Base-by-base conservation (phyloP, 2,888 invertebrate genomes). In the Eupsilia transversa region DNA sequence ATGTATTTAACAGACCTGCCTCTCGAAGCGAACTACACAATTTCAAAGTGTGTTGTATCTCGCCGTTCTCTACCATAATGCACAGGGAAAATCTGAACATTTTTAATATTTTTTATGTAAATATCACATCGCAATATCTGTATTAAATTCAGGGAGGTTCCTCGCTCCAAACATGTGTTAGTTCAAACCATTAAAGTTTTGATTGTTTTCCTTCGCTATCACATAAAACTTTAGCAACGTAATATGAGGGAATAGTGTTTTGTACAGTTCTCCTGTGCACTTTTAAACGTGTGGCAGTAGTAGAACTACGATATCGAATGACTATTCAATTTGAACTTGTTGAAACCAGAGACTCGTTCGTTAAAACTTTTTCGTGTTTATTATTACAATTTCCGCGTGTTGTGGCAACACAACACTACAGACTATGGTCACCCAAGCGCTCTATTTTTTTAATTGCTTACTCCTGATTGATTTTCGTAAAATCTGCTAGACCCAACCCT, bases 71-170 rank as follows among this genome's bases (percentile, higher is more conserved):
- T 12, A 35, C 57, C 57, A 59, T 69, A 73, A 64, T 69, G 60
- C 49, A 61, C 52, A 46, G 52, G 54, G 30, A 66, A 67, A 64
- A 61, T 14, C 20, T 46, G 35, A 60, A 67, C 52, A n/a, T n/a
- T n/a, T n/a, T n/a, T n/a, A n/a, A n/a, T n/a, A n/a, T 69, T 80
- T 82, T 69, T 70, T 72, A 77, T 76, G 61, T 68, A 80, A 84
- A 83, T 82, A 72, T 27, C 9, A 64, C 49, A 71, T 66, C 23
- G 41, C 63, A 65, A 74, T 81, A 74, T 74, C 59, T 74, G 57
- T 73, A 68, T 73, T 77, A 70, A 74, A 72, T 75, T 41, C 64
- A 35, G n/a, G 7, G 59, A 75, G 54, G 64, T 80, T 57, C 17
- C 35, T 78, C 20, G 41, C 43, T 77, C 23, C 67, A 56, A 67